Evolutionary conservation across 30 jellyfish, hydroid and myxozoan species (phyloP), one percentile per base, ranked within the genome.

Genomic region (Aurelia aurita complex sp. Pacific): DNA sequence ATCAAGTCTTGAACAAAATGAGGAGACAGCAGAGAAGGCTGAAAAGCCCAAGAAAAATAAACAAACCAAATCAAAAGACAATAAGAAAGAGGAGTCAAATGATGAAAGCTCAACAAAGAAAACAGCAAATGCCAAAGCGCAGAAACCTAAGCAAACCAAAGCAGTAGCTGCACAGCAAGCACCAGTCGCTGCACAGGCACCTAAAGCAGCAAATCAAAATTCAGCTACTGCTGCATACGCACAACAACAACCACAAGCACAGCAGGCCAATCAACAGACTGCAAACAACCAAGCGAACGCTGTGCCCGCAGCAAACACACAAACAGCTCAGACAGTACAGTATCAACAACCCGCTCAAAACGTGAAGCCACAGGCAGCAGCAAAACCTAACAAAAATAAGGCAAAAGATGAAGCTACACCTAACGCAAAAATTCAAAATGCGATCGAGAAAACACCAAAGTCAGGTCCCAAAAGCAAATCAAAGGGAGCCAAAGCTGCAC

Each of bases 391-490:
- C 35, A 87, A 17, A 33, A 32, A 35, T 18, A 88, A 19, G 68
- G 70, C 66, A 35, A 55, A 69, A 70, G 85, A 4, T 59, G 54
- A 80, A 29, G 77, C 88, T 62, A 59, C 34, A 10, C 64, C 18
- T 42, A 64, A 79, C 34, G 59, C 82, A 70, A 86, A 64, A 65
- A 68, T 51, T 62, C 74, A 65, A 12, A 38, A 23, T 61, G 88
- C 76, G 17, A 64, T 50, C 32, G 69, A 50, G 69, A 79, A 63
- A 18, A 10, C 34, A 14, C 72, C 67, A 18, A 11, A 67, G 54
- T 10, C 43, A 11, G 85, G 38, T 42, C 57, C 82, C 1, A 83
- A 71, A 23, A 40, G 69, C 34, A 36, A 23, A 18, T 62, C 81
- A 43, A 17, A 54, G 79, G 91, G 78, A 17, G 29, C 67, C 12